These are phyloP conservation scores for Habroteleia sp. DNA, from an alignment of 2,888 invertebrate genomes.

Conservation along the genomic window DNA sequence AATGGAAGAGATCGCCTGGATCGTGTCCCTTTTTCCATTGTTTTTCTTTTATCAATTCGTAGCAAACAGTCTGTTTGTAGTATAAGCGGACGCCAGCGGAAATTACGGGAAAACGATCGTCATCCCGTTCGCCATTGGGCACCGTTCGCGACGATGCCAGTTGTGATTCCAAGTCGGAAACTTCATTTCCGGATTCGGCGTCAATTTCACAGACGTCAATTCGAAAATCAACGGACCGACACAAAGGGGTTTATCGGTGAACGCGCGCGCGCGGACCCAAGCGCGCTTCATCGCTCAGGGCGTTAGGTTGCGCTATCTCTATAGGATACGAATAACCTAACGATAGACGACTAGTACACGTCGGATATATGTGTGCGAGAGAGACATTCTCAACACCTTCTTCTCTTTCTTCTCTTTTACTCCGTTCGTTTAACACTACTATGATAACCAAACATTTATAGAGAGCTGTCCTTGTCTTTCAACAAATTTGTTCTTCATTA, in stretches of 20 bases:
- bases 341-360: conserved; percentile 67
- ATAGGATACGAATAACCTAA: conserved; percentile 73
- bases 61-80: conserved; percentile 63
- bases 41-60: conserved; percentile 35
- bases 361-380: conserved; percentile 63
- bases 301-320: conserved; percentile 75
- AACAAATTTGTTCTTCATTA: conserved; percentile 62
- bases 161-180: conserved; percentile 71
- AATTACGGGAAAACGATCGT: conserved; percentile 68
- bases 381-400: conserved; percentile 52
- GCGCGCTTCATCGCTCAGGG: conserved; percentile 72
- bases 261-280: too few relatives aligned
- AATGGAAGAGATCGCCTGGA: conserved; percentile 25
- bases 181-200: conserved; percentile 76
- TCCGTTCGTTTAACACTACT: conserved; percentile 57
- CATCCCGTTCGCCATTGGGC: conserved; percentile 57
- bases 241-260: conserved; percentile 77
- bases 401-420: conserved; percentile 54
- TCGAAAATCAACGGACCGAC: conserved; percentile 76
- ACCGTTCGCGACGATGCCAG: conserved; percentile 56
- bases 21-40: conserved; percentile 38
- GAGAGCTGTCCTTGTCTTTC: conserved; percentile 43
- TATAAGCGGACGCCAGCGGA: conserved; percentile 66
- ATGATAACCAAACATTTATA: conserved; percentile 57
- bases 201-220: conserved; percentile 73